Conservation (phyloP, 2,113 vertebrate species). For the Gambusia affinis region DNA sequence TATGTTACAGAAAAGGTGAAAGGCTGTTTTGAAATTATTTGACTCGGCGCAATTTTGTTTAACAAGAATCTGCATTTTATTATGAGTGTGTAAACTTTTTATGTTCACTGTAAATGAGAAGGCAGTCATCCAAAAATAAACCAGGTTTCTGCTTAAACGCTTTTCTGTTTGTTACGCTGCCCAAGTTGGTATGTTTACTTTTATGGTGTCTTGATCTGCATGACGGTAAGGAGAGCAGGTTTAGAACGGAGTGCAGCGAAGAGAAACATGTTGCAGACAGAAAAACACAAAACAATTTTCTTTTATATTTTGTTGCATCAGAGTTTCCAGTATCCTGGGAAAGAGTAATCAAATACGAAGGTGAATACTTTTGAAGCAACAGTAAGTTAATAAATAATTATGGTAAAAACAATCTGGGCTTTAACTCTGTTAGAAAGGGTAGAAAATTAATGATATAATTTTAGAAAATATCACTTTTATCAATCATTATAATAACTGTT, state of each 20-base stretch:
- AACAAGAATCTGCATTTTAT: too few relatives aligned
- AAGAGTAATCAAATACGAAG: neutral
- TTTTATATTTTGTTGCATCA: too few relatives aligned
- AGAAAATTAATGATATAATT: conserved; percentile 43
- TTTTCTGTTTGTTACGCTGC: neutral
- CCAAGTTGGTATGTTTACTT: neutral
- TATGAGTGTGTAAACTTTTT: too few relatives aligned
- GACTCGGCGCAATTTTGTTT: too few relatives aligned
- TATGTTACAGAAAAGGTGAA: too few relatives aligned
- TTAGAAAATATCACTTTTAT: conserved; percentile 38
- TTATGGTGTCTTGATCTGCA: neutral
- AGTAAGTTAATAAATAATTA: neutral
- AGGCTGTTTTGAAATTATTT: too few relatives aligned
- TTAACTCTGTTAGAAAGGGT: conserved; percentile 9
- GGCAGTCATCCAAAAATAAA: neutral
- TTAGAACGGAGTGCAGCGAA: neutral
- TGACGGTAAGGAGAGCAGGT: neutral
- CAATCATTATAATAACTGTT: conserved; percentile 34
- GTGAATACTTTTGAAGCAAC: neutral
- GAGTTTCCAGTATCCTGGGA: neutral
- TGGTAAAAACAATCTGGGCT: neutral
- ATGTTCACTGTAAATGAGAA: neutral
- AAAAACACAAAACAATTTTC: too few relatives aligned
- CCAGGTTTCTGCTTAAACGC: neutral
- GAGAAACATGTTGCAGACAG: neutral